Evolutionary conservation across 2,797 vertebrate species (phyloP).

Genomic region (Knipowitschia caucasica): DNA sequence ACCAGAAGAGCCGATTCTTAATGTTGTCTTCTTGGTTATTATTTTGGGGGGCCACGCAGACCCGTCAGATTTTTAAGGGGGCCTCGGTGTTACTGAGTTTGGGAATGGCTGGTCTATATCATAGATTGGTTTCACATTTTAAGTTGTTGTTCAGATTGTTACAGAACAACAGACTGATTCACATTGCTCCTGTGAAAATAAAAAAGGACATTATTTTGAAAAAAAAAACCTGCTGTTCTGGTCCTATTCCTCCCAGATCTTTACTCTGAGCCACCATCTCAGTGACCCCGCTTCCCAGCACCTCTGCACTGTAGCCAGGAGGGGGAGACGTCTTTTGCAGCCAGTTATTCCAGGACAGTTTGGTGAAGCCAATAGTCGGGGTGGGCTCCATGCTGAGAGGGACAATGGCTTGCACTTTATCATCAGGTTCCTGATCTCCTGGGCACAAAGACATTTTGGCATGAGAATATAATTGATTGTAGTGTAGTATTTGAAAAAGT

Average conservation of each 20-base stretch:
- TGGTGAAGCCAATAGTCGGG: slow-evolving; percentile 47
- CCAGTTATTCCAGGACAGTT: slow-evolving; percentile 56
- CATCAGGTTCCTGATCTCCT: background rate
- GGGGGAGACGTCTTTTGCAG: slow-evolving; percentile 37
- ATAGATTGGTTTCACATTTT: no score
- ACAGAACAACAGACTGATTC: background rate
- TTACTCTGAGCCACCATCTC: slow-evolving; percentile 46
- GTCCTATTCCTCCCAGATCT: slow-evolving; percentile 65
- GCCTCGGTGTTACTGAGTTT: no score
- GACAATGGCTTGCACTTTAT: slow-evolving; percentile 27
- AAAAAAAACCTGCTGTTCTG: slow-evolving; percentile 76
- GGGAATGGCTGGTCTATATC: no score
- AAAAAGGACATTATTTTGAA: background rate
- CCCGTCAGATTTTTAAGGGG: no score
- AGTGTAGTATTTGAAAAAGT: no score
- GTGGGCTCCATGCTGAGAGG: slow-evolving; percentile 56
- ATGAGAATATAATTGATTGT: no score
- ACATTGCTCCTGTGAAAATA: background rate
- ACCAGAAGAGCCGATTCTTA: no score
- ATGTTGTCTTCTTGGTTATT: no score
- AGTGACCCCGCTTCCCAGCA: slow-evolving; percentile 44
- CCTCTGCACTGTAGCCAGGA: slow-evolving; percentile 50
- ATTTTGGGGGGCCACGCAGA: no score
- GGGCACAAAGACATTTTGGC: no score
- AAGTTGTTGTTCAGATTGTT: background rate